Evolutionary conservation across 2,888 invertebrate genomes (phyloP), one percentile per base, ranked within the genome.

Genomic region (Lasioglossum figueresi): DNA sequence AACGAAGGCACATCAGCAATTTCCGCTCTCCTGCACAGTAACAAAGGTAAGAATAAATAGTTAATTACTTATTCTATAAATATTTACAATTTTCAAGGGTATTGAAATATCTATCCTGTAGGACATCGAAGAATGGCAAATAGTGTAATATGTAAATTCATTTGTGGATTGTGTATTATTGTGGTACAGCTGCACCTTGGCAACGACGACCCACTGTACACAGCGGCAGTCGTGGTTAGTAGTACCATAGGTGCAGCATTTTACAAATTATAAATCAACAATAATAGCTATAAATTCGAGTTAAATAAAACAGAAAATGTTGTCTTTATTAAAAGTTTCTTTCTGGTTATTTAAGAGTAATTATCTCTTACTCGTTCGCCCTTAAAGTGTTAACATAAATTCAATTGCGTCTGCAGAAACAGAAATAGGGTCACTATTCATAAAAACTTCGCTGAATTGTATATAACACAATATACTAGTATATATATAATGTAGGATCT

Each of bases 31-130:
- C 23, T 12, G 4, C 14, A 4, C 5, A 8, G 43, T 40, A 14
- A 37, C 27, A 8, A 0, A 77, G 83, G 83, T 84, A 68, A 63
- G 83, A 37, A n/a, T 34, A 8, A 76, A 48, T 4, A 37, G 37
- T 68, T 37, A 19, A 68, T 68, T 68, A 16, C n/a, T 8, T 48
- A 45, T 45, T 16, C 27, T 19, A 45, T 16, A 5, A 23, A 37
- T 12, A 59, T 12, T 40, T 31, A 27, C 0, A 14, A 59, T 5
- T 14, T 52, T 52, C 23, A n/a, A 52, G 10, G n/a, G n/a, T 52
- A 10, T 23, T 52, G 8, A 8, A 52, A 52, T n/a, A 52, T 52
- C n/a, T 52, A 10, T 52, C 10, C 23, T 10, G 23, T 23, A 8
- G 23, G 23, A 23, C 52, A 52, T 52, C 31, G 31, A n/a, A 23